phyloP scores from a whole-genome alignment of 2,113 vertebrate species.

The Etia nguti region DNA sequence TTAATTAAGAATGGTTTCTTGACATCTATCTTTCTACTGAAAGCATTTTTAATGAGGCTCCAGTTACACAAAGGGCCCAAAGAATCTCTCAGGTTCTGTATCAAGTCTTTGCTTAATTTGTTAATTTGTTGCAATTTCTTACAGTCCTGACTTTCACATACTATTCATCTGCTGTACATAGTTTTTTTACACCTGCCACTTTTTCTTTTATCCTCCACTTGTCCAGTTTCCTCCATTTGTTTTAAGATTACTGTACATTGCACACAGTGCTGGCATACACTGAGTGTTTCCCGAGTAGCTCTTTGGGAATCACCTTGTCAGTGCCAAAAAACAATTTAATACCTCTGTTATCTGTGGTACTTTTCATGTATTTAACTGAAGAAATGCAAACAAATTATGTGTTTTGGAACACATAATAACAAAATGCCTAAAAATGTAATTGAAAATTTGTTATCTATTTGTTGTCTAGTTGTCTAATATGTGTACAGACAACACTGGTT shows the following conservation, averaged over 20 bases:
- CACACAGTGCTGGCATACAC: not conserved
- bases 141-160: not conserved
- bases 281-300: not conserved
- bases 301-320: not conserved
- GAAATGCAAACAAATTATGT: not conserved
- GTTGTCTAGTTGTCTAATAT: not conserved
- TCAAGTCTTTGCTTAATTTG: not conserved
- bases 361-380: not conserved
- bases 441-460: not conserved
- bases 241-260: not conserved
- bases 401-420: not conserved
- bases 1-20: not conserved
- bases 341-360: not conserved
- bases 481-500: not conserved
- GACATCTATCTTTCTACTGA: not conserved
- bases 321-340: not conserved
- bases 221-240: not conserved
- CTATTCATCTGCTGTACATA: not conserved
- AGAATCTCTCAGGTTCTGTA: not conserved
- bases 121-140: not conserved
- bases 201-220: not conserved
- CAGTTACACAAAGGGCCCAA: not conserved
- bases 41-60: not conserved
- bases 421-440: fast-evolving
- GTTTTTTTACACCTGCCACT: not conserved